Evolutionary conservation across 2,888 invertebrate genomes (phyloP), one percentile per base, ranked within the genome.

Genomic region (Agrotis segetum): DNA sequence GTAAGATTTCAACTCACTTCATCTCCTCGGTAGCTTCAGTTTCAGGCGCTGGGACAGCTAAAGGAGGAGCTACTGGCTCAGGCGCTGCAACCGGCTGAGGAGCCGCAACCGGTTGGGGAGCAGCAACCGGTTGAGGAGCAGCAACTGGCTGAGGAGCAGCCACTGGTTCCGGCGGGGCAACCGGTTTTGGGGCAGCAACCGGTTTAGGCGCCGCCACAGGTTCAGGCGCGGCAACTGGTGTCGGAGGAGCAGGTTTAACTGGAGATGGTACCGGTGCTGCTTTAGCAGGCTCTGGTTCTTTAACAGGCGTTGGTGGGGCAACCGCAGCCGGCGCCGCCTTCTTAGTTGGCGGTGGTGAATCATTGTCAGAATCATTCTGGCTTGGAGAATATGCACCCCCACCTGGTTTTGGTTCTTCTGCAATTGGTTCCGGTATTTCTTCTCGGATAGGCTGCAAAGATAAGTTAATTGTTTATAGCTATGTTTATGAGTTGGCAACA

Each of bases 351-450:
- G 74, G 44, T 13, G 69, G 59, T 6, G 71, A 17, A 9, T 87
- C 86, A 44, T 80, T 77, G 34, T 85, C 89, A 0, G 88, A 88
- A 56, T 88, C 89, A 6, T 87, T 88, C n/a, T 84, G 81, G 13
- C 83, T 81, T 0, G 90, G 90, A 5, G 85, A 89, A 68, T 90
- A 89, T 2, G 84, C 86, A 5, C 88, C 88, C 2, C 88, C 88
- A 0, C 68, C 79, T 13, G 84, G 79, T 56, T 90, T 90, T 0
- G 80, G 63, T 19, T 93, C 92, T 64, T 93, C 92, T 40, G 79
- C 82, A 56, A 94, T 94, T 0, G 89, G 85, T 65, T 93, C 93
- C 0, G 92, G 92, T 14, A 91, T 89, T 21, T 94, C 93, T 62
- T 93, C 90, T 24, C 89, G 90, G 40, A 87, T 53, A 6, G 83